Conservation (phyloP, 1,140 invertebrate species). For the Temnothorax longispinosus region DNA sequence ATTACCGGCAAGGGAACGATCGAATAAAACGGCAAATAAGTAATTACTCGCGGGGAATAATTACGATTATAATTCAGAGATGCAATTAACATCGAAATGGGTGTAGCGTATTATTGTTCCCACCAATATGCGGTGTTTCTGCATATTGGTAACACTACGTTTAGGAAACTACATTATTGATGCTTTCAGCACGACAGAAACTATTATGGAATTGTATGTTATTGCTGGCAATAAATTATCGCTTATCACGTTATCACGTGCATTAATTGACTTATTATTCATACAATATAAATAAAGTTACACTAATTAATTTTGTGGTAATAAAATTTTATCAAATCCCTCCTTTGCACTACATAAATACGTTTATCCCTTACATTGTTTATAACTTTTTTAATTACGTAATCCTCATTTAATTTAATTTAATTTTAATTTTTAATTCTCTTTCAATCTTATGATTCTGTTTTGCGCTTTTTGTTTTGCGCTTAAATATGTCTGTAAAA, state of each 20-base stretch:
- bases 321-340: neutral
- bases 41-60: constrained; percentile 17
- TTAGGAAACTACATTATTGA: constrained; percentile 3
- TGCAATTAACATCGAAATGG: neutral
- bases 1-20: constrained; percentile 11
- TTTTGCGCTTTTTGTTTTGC: neutral
- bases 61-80: neutral
- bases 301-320: neutral
- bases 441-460: neutral
- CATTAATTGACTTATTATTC: constrained; percentile 1
- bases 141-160: neutral
- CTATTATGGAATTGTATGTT: constrained; percentile 12
- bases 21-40: constrained; percentile 12
- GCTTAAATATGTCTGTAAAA: neutral
- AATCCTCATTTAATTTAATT: neutral
- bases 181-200: neutral
- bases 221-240: constrained; percentile 2
- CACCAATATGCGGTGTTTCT: neutral
- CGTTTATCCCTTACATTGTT: neutral
- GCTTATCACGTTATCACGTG: neutral
- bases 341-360: neutral
- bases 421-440: neutral
- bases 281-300: neutral
- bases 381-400: neutral
- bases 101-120: neutral